A percentile compares a stretch with the other conserved stretches of the same genome.
Conservation (phyloP, 2,888 invertebrate species). For the Pseudococcus longispinus region DNA sequence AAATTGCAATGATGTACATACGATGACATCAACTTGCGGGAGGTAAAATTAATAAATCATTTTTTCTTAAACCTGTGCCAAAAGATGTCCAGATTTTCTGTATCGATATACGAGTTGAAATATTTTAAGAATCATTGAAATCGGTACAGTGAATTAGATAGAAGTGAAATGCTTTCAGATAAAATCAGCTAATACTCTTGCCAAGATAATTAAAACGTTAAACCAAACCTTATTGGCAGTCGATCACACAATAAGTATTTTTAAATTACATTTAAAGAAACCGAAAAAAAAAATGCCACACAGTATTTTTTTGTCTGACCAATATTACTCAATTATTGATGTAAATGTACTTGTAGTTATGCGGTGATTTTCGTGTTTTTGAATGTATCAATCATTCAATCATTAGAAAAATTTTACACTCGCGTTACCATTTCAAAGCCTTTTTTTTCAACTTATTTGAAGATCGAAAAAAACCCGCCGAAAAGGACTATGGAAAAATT, state of each 20-base stretch:
- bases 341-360: too few species aligned
- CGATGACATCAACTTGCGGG: slow-evolving; percentile 12
- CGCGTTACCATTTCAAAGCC: background rate
- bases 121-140: slow-evolving; percentile 42
- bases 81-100: background rate
- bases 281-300: background rate
- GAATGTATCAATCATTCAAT: background rate
- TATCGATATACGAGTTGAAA: background rate
- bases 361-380: background rate
- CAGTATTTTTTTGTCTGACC: background rate
- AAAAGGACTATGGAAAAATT: background rate
- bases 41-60: slow-evolving; percentile 9
- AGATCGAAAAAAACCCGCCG: background rate
- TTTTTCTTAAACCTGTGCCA: background rate
- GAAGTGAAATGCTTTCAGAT: slow-evolving; percentile 28
- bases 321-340: background rate
- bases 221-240: slow-evolving; percentile 51
- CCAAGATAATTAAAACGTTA: slow-evolving; percentile 43
- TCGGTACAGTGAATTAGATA: slow-evolving; percentile 30
- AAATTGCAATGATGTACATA: background rate
- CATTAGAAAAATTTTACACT: background rate
- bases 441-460: background rate
- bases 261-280: slow-evolving; percentile 29
- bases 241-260: slow-evolving; percentile 50
- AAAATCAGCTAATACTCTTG: slow-evolving; percentile 24